phyloP scores from a whole-genome alignment of 2,113 vertebrate species.

The Ploceus nigricollis region DNA sequence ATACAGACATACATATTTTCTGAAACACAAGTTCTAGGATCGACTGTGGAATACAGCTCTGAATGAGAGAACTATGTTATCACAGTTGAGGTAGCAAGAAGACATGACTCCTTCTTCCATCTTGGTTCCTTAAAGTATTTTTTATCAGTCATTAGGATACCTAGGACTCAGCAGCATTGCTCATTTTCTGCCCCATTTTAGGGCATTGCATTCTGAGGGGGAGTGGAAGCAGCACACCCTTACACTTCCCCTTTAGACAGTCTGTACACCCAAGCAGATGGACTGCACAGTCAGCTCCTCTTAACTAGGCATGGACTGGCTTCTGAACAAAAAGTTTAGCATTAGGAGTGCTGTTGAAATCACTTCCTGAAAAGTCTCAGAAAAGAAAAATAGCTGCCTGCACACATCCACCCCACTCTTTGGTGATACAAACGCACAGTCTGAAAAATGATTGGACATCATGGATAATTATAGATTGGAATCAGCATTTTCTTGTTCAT shows the following conservation, averaged over 20 bases:
- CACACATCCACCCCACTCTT: not conserved
- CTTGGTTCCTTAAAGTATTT: not conserved
- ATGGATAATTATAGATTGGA: not conserved
- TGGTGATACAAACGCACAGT: not conserved
- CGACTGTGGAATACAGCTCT: fast-evolving
- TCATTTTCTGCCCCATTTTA: not conserved
- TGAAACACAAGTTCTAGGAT: not conserved
- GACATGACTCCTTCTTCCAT: not conserved
- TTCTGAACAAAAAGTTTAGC: not conserved
- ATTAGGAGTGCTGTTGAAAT: not conserved
- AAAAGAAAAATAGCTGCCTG: not conserved
- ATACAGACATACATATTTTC: too few relatives aligned
- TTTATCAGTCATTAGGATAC: not conserved
- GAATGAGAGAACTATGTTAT: not conserved
- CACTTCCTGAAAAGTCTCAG: not conserved
- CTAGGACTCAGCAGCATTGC: not conserved
- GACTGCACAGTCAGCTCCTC: not conserved
- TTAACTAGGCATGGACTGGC: not conserved
- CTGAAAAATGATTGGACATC: not conserved
- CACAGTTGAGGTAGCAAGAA: not conserved
- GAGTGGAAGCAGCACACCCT: not conserved
- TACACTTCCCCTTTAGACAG: not conserved
- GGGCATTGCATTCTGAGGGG: fast-evolving
- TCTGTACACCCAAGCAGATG: not conserved
- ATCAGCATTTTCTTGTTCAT: not conserved